These are phyloP conservation scores for Dicentrarchus labrax DNA, from an alignment of 2,113 vertebrate species.

Conservation along the genomic window DNA sequence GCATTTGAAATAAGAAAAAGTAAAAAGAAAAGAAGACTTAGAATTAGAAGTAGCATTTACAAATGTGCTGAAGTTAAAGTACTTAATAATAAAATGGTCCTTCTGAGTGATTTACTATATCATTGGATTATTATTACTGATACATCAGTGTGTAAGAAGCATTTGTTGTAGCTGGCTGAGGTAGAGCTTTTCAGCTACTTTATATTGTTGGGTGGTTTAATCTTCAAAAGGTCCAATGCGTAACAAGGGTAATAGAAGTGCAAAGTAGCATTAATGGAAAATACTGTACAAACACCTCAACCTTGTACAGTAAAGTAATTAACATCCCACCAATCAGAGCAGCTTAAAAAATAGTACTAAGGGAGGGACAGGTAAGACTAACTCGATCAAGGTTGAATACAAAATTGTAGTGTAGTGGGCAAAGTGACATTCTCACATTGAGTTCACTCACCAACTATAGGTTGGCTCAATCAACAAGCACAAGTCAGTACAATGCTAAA, in stretches of 20 bases:
- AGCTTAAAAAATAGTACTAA: not conserved
- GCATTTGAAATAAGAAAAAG: too few species aligned
- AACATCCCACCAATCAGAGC: too few species aligned
- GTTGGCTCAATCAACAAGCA: constrained; percentile 18
- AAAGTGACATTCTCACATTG: not conserved
- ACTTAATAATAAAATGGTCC: not conserved
- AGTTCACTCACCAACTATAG: not conserved
- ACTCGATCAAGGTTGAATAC: not conserved
- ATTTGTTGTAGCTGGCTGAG: not conserved
- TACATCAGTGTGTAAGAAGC: too few species aligned
- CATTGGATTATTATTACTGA: not conserved
- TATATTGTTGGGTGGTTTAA: too few species aligned
- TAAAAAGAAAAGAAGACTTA: too few species aligned
- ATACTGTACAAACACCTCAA: not conserved
- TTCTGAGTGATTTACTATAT: too few species aligned
- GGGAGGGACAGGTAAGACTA: not conserved
- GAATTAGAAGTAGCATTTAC: too few species aligned
- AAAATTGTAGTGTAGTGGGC: not conserved
- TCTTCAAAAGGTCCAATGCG: too few species aligned
- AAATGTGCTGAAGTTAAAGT: not conserved
- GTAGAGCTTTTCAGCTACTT: not conserved
- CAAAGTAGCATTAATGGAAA: too few species aligned
- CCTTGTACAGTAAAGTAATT: not conserved
- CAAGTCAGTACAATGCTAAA: not conserved
- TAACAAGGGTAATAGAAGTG: too few species aligned